Evolutionary conservation across 2,888 invertebrate species (phyloP), one percentile per base, ranked within the genome.

Genomic region (Scrobipalpa atriplicella): DNA sequence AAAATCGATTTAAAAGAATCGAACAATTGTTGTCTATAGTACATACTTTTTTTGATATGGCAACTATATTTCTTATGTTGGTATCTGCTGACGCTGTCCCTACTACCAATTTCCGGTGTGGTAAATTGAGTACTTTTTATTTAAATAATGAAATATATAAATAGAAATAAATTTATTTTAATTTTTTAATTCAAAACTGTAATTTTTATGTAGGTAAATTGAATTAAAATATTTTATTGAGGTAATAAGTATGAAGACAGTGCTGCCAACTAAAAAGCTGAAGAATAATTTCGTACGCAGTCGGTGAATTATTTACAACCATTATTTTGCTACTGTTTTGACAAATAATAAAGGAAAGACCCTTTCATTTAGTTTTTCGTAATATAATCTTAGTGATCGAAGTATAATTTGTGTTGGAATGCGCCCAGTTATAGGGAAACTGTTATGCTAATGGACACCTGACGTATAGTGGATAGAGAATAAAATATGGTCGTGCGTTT

Each of bases 291-390:
- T 91, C 87, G 88, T 90, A 90, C 88, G 90, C 86, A 90, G 89
- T 92, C 91, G 91, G 91, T 91, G 87, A 89, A 90, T 76, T 83
- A 82, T 91, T 92, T 92, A 91, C 91, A 86, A 87, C 80, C 83
- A 85, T 79, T 90, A 90, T 89, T 91, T 91, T 89, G 89, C 85
- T 82, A 85, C 80, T 87, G 86, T 87, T 90, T 89, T 91, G 88
- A 90, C 86, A 89, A 89, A 83, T 85, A 66, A 65, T 67, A 80
- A 66, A 74, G 70, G 75, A 79, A 72, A 71, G 77, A 79, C 78
- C 79, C 72, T 74, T 73, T 67, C 68, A 73, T 71, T 75, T 77
- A 70, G 72, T 69, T 68, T 71, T 70, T 72, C 70, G 62, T 43
- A 68, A 73, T 70, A 70, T 72, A 67, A 72, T 74, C 68, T 76